Evolutionary conservation across 2,888 invertebrate species (phyloP).

Genomic region (Allophyes oxyacanthae): DNA sequence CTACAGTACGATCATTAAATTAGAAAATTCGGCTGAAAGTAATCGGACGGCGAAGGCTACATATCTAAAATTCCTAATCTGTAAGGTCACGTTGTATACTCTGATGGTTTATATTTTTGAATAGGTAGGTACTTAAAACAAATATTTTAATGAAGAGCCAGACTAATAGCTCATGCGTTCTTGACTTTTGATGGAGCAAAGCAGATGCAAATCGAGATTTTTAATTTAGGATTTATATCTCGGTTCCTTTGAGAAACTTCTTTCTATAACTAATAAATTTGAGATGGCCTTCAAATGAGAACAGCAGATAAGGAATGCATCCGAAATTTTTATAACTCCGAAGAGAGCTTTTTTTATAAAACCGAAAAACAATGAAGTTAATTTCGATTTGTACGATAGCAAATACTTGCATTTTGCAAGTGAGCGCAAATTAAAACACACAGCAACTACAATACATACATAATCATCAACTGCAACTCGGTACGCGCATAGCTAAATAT

Average conservation of each 20-base stretch:
- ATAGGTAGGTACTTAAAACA: too few relatives aligned
- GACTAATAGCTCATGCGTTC: conserved; percentile 3
- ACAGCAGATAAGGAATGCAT: not conserved
- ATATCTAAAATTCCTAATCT: conserved; percentile 18
- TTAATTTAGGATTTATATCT: conserved; percentile 1
- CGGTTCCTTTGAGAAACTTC: not conserved
- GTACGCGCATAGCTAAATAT: conserved; percentile 5
- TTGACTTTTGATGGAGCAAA: not conserved
- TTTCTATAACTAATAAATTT: not conserved
- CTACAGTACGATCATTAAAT: conserved; percentile 15
- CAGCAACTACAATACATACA: too few relatives aligned
- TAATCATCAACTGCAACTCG: not conserved
- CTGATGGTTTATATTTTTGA: conserved; percentile 5
- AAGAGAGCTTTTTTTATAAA: not conserved
- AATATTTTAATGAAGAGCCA: conserved; percentile 5
- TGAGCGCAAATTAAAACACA: too few relatives aligned
- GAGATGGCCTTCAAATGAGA: not conserved
- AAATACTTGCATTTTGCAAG: too few relatives aligned
- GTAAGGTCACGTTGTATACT: conserved; percentile 13
- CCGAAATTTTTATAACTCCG: not conserved
- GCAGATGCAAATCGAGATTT: conserved; percentile 4
- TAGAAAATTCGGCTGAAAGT: conserved; percentile 6
- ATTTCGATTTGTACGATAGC: not conserved
- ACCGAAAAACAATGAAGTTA: not conserved
- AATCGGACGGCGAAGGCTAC: conserved; percentile 1